Evolutionary conservation across 23 tunicate species (phyloP).

Genomic region (Halocynthia roretzi): DNA sequence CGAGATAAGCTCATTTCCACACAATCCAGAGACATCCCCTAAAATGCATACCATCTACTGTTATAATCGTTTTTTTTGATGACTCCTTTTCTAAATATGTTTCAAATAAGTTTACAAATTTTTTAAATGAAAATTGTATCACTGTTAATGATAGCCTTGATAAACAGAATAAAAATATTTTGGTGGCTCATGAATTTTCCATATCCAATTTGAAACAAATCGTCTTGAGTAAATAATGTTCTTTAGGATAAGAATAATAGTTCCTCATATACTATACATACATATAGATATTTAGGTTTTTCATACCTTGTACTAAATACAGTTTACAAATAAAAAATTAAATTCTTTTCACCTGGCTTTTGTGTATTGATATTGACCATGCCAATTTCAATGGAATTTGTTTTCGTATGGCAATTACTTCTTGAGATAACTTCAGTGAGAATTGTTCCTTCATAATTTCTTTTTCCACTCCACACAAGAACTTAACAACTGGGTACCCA

Average conservation of each 20-base stretch:
- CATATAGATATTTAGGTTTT: no score
- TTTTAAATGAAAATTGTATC: background rate
- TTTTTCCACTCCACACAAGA: constrained; percentile 37
- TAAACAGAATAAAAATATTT: no score
- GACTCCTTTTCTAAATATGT: background rate
- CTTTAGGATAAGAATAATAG: no score
- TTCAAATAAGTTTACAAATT: background rate
- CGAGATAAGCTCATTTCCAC: constrained; percentile 81
- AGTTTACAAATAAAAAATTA: background rate
- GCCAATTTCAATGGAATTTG: constrained; percentile 90
- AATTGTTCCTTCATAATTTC: constrained; percentile 46
- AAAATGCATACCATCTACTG: background rate
- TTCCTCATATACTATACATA: no score
- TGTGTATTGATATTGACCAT: constrained; percentile 97
- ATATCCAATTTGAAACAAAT: no score
- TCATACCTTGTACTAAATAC: background rate
- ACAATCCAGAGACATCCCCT: constrained; percentile 95
- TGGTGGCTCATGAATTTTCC: background rate
- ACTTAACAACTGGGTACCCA: constrained; percentile 53
- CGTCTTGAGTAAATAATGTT: no score
- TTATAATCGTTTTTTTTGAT: background rate
- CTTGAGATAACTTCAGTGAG: constrained; percentile 55
- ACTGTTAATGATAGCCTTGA: no score
- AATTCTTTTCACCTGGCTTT: constrained; percentile 42
- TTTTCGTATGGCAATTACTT: constrained; percentile 43